Evolutionary conservation across 1,140 invertebrate genomes (phyloP).

Genomic region (Drosophila asahinai): DNA sequence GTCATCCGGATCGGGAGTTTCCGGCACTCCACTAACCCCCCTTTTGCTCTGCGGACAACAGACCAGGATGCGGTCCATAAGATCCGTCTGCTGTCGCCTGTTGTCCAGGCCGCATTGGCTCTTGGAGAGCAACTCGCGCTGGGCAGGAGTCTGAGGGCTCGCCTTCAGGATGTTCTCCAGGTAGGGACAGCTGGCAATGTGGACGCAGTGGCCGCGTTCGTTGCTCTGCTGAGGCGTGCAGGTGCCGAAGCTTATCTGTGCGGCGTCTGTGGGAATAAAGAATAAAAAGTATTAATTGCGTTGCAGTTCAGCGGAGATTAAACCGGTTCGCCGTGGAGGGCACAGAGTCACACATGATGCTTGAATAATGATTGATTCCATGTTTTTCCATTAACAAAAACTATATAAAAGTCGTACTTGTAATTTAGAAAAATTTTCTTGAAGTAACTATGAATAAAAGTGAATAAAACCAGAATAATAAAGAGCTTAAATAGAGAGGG

Average conservation of each 20-base stretch:
- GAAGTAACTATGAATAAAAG: neutral
- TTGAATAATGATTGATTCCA: neutral
- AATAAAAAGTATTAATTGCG: conserved; percentile 9
- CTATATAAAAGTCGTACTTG: too few species aligned
- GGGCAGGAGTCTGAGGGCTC: conserved; percentile 13
- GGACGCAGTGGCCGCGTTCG: conserved; percentile 82
- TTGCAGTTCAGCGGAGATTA: conserved; percentile 13
- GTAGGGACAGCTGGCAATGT: conserved; percentile 77
- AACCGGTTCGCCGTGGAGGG: conserved; percentile 44
- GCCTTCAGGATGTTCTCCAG: conserved; percentile 70
- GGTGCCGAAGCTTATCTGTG: conserved; percentile 60
- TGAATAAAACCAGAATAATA: too few species aligned
- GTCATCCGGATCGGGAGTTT: neutral
- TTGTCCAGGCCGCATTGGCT: conserved; percentile 77
- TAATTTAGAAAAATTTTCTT: neutral
- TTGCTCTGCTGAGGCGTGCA: conserved; percentile 81
- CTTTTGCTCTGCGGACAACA: conserved; percentile 57
- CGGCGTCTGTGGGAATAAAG: conserved; percentile 22
- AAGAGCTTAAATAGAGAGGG: neutral
- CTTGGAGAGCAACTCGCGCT: conserved; percentile 42
- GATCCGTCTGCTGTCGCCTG: conserved; percentile 21
- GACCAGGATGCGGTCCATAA: conserved; percentile 62
- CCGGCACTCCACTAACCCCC: neutral
- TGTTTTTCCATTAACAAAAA: neutral
- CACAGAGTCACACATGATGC: neutral